A percentile compares a stretch with the other conserved stretches of the same genome.
Evolutionary conservation across 2,113 vertebrate species (phyloP).

Genomic region (Colaptes auratus): DNA sequence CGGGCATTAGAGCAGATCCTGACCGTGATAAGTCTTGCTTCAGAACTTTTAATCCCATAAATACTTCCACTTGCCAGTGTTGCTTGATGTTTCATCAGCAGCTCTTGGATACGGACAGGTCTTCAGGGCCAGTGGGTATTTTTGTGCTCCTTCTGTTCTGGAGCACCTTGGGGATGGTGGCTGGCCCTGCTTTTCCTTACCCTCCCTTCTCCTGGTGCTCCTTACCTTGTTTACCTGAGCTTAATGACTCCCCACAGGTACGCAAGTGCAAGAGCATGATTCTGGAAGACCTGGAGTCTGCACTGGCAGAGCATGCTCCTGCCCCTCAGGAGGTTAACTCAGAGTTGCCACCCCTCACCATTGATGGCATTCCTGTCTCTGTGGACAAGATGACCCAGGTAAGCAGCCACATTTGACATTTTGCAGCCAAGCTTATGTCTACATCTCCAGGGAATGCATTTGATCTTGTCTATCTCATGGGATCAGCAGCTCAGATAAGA

Average conservation of each 20-base stretch:
- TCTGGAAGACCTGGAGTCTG: slow-evolving; percentile 95
- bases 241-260: slow-evolving; percentile 81
- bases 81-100: slow-evolving; percentile 74
- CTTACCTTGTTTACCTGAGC: slow-evolving; percentile 71
- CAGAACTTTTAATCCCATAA: not conserved
- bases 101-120: not conserved
- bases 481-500: not conserved
- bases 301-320: slow-evolving; percentile 94
- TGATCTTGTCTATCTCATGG: not conserved
- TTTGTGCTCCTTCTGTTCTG: slow-evolving; percentile 29
- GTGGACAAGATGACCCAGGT: slow-evolving; percentile 99
- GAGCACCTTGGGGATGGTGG: not conserved
- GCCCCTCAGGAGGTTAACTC: slow-evolving; percentile 92
- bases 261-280: slow-evolving; percentile 98
- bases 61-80: not conserved
- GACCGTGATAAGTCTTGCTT: rapidly evolving
- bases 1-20: not conserved
- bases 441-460: not conserved
- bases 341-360: slow-evolving; percentile 93
- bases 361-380: slow-evolving; percentile 96
- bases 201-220: slow-evolving; percentile 28
- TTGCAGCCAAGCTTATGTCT: not conserved
- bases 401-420: slow-evolving; percentile 2
- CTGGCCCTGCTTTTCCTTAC: not conserved
- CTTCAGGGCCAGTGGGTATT: slow-evolving; percentile 21